Percentiles rank a stretch among this genome's conserved stretches.
Conservation (phyloP, 2,113 vertebrate species). For the crab-eating macaque (Macaca fascicularis) region T2T-MFA8v1.1 NC_088378.1:10444001-10444500, state of each 20-base stretch:
- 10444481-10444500: too few relatives aligned
- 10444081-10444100: too few relatives aligned
- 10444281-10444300: background rate
- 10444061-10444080: too few relatives aligned
- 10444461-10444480: too few relatives aligned
- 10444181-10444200: background rate
- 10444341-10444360: background rate
- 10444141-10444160: background rate
- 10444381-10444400: background rate
- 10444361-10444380: background rate
- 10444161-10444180: background rate
- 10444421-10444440: conserved; percentile 98
- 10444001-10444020: too few relatives aligned
- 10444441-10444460: background rate
- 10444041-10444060: too few relatives aligned
- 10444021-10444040: too few relatives aligned
- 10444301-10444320: background rate
- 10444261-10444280: background rate
- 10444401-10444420: conserved; percentile 88
- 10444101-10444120: too few relatives aligned
- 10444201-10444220: background rate
- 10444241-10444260: background rate
- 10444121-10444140: background rate
- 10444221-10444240: background rate
- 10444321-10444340: background rate